Evolutionary conservation across 2,888 invertebrate genomes (phyloP), one percentile per base, ranked within the genome.

Genomic region (Cremastobaeus sp.): DNA sequence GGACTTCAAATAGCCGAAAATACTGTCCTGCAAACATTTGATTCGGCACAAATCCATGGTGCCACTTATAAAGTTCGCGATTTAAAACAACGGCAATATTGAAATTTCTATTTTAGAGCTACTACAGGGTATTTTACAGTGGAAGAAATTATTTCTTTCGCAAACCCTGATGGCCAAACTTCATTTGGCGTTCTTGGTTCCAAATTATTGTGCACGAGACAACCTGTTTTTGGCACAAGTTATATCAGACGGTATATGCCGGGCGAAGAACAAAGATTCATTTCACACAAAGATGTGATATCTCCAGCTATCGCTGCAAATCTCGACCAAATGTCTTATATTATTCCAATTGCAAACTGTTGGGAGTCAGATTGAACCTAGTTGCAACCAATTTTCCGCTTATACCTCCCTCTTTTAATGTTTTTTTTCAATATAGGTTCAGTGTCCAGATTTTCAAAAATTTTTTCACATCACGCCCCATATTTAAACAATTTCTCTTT

Each of bases 31-130:
- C 21, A 2, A 1, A 15, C 11, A 12, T 55, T 41, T 18, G 5
- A 11, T n/a, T 12, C 8, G 0, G 57, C 57, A 21, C 21, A 45
- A 34, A 45, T 57, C 8, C 57, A 57, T 30, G 57, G 57, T n/a
- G 32, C 18, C 15, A 18, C 4, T 5, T 57, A 57, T 15, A 43
- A 57, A 15, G 34, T 57, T 6, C 32, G 43, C 6, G 57, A 57
- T 34, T 8, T 15, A n/a, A 21, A 17, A 1, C 11, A 39, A 1
- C 17, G 45, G 11, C n/a, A n/a, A n/a, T n/a, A n/a, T n/a, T n/a
- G n/a, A n/a, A n/a, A n/a, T n/a, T n/a, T n/a, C n/a, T n/a, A n/a
- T n/a, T n/a, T n/a, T n/a, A n/a, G n/a, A n/a, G n/a, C n/a, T n/a
- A n/a, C n/a, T n/a, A n/a, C 45, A 4, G 52, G 52, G 1, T 52